Base-by-base conservation (phyloP, 64 coral and sea anemone genomes). In the Montipora efflorescens region DNA sequence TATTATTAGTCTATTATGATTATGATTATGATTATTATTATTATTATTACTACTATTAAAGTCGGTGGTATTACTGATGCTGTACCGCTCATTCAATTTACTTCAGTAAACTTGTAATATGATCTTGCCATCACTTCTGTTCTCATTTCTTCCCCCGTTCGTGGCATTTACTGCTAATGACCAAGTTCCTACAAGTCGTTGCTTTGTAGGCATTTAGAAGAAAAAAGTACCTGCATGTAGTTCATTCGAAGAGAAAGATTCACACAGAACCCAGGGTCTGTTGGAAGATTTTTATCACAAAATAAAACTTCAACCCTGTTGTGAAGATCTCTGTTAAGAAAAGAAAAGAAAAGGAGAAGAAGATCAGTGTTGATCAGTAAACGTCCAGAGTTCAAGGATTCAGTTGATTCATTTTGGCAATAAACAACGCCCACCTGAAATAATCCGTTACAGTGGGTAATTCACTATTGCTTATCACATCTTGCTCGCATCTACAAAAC, bases 231-330 rank as follows among this genome's bases (percentile, higher is more conserved):
- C 94, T 95, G 90, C 57, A 82, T 95, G 44, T 95, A 95, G 70
- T 91, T 95, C 94, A 95, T 95, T 67, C 94, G 72, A 78, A 68
- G 64, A n/a, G 94, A 92, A 62, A 95, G 83, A 14, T 64, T 89
- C 4, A 95, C 78, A 74, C 76, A 89, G 67, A 95, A 95, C 4
- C 94, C 94, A 82, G 90, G 83, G 81, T 95, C 94, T 4, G 72
- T 83, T 62, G 76, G 76, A 22, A 79, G 7, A 79, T 95, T 95
- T 64, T 95, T 95, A 67, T 95, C 90, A 88, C 94, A 95, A 74
- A 95, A 92, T 64, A 91, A 50, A 22, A 95, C 84, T 49, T 95
- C 94, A 20, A 95, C 83, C 89, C 89, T 77, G 77, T 92, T 67
- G 78, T 95, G 76, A 48, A 92, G 78, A 72, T 95, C 94, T 76